Evolutionary conservation across 2,113 vertebrate genomes (phyloP), one percentile per base, ranked within the genome.

Genomic region (Choloepus hoffmanni): DNA sequence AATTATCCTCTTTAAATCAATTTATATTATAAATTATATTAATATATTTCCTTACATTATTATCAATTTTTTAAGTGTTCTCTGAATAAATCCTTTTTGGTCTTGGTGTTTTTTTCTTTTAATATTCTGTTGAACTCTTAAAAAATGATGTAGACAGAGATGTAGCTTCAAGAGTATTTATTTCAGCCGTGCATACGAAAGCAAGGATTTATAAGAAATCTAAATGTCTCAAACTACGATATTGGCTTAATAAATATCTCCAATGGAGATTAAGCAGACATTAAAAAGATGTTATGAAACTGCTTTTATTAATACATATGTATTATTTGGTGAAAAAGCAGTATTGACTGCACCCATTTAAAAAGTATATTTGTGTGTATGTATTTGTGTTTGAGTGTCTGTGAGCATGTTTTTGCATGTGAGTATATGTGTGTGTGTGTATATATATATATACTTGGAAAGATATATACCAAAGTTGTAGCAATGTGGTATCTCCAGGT

Each of bases 61-160:
- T 9, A 76, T 67, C 3, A 24, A 86, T 83, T 28, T 21, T 60
- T 23, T 60, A 60, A 60, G 21, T 58, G 21, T 65, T 67, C 89
- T 68, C 50, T 36, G 13, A 77, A 72, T 77, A 60, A 63, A 77
- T 62, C 36, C 43, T 53, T 96, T 94, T 73, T 85, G 79, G 6
- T 85, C 43, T 7, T 58, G 18, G 19, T 82, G 8, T 82, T 94
- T 95, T 93, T 84, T 87, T 83, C 53, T 55, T 92, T 94, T 89
- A 94, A 72, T 92, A 72, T 77, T 74, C 48, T 93, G 12, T 53
- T 85, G 65, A 82, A 65, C 50, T 23, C 58, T 58, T 79, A 28
- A 8, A 89, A 89, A 73, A 60, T 78, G 77, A 78, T 53, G 13
- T 62, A 28, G 48, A 30, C 19, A 93, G 63, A 92, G 28, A 45